phyloP scores from a whole-genome alignment of 1,140 invertebrate genomes.

The Adoxophyes honmai region DNA sequence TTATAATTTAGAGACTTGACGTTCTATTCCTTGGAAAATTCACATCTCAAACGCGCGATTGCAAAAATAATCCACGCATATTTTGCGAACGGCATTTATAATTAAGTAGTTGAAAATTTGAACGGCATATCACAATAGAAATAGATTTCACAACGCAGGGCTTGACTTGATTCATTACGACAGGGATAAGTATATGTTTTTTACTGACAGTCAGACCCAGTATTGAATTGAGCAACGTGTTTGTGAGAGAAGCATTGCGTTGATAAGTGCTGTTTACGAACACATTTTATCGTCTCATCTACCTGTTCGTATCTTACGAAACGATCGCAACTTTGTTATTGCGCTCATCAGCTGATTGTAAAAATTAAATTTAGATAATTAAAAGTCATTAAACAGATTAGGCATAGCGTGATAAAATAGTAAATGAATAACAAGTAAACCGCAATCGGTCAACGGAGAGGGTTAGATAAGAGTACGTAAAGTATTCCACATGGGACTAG shows the following conservation, averaged over 20 bases:
- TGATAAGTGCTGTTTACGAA: not conserved
- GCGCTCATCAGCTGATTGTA: slow-evolving; percentile 3
- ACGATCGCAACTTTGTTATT: not conserved
- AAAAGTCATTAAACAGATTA: not conserved
- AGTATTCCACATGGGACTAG: not conserved
- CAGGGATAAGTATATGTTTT: not conserved
- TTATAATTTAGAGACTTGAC: not conserved
- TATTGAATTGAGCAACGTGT: not conserved
- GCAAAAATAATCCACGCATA: no score
- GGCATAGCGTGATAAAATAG: not conserved
- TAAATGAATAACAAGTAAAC: not conserved
- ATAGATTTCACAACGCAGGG: not conserved
- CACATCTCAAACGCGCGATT: no score
- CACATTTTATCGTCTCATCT: not conserved
- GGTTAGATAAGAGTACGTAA: not conserved
- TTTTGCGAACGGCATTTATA: no score
- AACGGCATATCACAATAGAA: not conserved
- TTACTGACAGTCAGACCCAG: not conserved
- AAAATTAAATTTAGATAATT: slow-evolving; percentile 7
- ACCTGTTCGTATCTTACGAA: not conserved
- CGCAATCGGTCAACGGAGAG: not conserved
- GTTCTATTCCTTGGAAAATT: no score
- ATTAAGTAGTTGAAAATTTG: no score
- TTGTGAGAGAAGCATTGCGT: not conserved
- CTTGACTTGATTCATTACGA: not conserved